Conservation (phyloP, 2,888 invertebrate genomes). For the Lepidochitona cinerea region DNA sequence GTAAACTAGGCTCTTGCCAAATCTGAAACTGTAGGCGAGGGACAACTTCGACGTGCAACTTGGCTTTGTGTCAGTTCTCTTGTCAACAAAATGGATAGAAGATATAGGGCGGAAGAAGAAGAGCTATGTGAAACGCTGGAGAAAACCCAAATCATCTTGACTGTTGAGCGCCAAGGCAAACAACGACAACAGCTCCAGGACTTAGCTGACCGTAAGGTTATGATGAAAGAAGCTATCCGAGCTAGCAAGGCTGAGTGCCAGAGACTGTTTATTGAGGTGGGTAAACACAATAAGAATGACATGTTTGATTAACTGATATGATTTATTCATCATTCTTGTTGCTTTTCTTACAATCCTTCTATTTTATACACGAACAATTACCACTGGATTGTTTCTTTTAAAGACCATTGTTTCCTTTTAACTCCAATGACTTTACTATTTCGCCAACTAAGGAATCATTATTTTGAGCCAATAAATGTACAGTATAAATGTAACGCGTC, state of each 20-base stretch:
- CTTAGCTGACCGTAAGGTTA: slow-evolving; percentile 20
- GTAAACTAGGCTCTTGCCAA: neutral
- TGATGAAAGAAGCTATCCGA: slow-evolving; percentile 18
- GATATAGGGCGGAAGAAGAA: slow-evolving; percentile 7
- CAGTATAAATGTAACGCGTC: too few relatives aligned
- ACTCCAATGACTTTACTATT: too few relatives aligned
- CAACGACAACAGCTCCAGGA: slow-evolving; percentile 29
- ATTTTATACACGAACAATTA: too few relatives aligned
- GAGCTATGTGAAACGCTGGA: slow-evolving; percentile 39
- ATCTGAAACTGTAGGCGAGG: neutral
- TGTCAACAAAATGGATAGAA: slow-evolving; percentile 29
- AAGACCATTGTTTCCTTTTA: too few relatives aligned
- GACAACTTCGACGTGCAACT: slow-evolving; percentile 30
- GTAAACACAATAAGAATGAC: neutral
- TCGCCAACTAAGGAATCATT: too few relatives aligned
- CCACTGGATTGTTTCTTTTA: too few relatives aligned
- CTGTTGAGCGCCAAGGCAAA: slow-evolving; percentile 9
- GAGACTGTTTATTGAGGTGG: slow-evolving; percentile 40
- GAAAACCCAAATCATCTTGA: slow-evolving; percentile 24
- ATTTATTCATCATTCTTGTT: neutral
- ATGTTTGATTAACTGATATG: too few relatives aligned
- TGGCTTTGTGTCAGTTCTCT: slow-evolving; percentile 41
- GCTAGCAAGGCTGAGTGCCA: slow-evolving; percentile 24
- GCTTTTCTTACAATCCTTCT: too few relatives aligned
- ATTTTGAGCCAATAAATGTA: too few relatives aligned